A percentile compares a stretch with the other conserved stretches of the same genome.
Evolutionary conservation across 1,140 invertebrate species (phyloP).

Genomic region (Aphis gossypii): DNA sequence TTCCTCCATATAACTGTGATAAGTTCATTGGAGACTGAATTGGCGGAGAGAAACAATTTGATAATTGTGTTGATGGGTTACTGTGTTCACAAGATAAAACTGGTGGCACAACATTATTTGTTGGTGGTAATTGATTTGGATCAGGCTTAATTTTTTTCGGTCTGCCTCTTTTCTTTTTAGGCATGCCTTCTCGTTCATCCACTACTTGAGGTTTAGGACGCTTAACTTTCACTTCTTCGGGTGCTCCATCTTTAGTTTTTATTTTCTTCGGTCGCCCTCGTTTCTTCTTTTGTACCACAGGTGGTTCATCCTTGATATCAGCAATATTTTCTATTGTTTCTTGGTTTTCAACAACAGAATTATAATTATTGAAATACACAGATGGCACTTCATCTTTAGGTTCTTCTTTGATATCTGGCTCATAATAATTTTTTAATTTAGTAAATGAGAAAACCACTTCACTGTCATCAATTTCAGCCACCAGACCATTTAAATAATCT

Average conservation of each 20-base stretch:
- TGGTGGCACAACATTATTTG: constrained; percentile 51
- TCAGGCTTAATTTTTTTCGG: constrained; percentile 82
- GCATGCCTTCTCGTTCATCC: constrained; percentile 63
- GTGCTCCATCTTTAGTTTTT: constrained; percentile 72
- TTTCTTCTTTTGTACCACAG: constrained; percentile 81
- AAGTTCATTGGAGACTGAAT: constrained; percentile 67
- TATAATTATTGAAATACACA: constrained; percentile 58
- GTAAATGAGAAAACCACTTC: constrained; percentile 90
- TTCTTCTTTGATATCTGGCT: constrained; percentile 64
- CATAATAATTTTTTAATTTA: constrained; percentile 68
- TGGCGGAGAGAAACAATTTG: constrained; percentile 68
- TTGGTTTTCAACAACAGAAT: constrained; percentile 62
- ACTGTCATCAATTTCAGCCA: constrained; percentile 85
- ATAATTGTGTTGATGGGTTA: constrained; percentile 63
- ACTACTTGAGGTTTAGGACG: constrained; percentile 55
- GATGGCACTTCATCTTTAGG: constrained; percentile 61
- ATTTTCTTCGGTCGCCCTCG: constrained; percentile 87
- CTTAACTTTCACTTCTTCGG: constrained; percentile 66
- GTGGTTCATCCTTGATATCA: constrained; percentile 64
- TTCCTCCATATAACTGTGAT: constrained; percentile 65
- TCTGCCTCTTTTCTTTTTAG: constrained; percentile 83
- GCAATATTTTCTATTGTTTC: constrained; percentile 61
- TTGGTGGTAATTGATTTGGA: constrained; percentile 60
- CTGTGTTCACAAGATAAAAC: constrained; percentile 60
- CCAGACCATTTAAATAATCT: constrained; percentile 91